Evolutionary conservation across 2,888 invertebrate species (phyloP).

Genomic region (Hipparchia semele): DNA sequence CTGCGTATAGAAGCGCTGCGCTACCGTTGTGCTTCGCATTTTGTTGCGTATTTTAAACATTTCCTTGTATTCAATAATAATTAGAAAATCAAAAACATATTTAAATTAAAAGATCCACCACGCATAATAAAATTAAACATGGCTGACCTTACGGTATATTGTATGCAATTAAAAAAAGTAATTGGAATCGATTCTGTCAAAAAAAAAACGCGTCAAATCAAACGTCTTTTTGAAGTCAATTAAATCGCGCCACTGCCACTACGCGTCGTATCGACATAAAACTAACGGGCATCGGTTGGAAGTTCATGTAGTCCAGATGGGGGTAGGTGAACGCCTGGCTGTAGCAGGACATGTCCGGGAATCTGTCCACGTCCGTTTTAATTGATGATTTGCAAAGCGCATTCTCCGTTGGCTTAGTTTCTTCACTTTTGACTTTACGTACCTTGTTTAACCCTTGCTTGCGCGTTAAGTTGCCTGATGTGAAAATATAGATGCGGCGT

Average conservation of each 20-base stretch:
- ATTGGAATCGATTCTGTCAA: too few relatives aligned
- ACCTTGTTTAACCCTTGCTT: conserved; percentile 65
- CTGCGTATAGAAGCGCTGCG: too few relatives aligned
- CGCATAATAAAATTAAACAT: too few relatives aligned
- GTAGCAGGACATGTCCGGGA: conserved; percentile 46
- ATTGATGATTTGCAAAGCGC: conserved; percentile 45
- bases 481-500: conserved; percentile 25
- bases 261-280: conserved; percentile 19
- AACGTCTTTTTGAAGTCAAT: too few relatives aligned
- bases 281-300: conserved; percentile 77
- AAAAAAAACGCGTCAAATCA: too few relatives aligned
- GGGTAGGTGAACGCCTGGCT: conserved; percentile 57
- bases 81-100: too few relatives aligned
- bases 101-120: too few relatives aligned
- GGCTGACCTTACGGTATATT: too few relatives aligned
- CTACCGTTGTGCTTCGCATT: too few relatives aligned
- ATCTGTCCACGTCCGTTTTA: conserved; percentile 59
- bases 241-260: not conserved
- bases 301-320: conserved; percentile 69
- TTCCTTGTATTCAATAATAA: too few relatives aligned
- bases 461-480: conserved; percentile 69
- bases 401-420: conserved; percentile 57
- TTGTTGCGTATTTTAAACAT: too few relatives aligned
- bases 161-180: too few relatives aligned
- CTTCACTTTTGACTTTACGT: conserved; percentile 57